Percentiles rank a stretch among this genome's conserved stretches.
Conservation (phyloP, 2,797 vertebrate genomes). For the Dendrocincla fuliginosa region DNA sequence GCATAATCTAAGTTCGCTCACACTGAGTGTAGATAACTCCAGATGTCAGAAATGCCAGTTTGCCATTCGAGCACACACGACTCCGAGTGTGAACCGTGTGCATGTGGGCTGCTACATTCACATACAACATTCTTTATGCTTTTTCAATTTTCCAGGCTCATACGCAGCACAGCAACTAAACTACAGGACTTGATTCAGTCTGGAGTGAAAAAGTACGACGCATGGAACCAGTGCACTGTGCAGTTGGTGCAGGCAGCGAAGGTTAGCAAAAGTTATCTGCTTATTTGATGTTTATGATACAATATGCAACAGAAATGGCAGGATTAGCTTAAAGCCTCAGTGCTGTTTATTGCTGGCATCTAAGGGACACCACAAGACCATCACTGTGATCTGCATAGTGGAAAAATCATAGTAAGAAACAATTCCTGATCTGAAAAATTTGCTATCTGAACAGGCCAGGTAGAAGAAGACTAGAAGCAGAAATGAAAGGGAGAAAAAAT, state of each 20-base stretch:
- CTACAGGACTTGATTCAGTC: constrained; percentile 66
- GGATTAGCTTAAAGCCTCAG: not conserved
- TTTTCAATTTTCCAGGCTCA: constrained; percentile 64
- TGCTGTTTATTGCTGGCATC: not conserved
- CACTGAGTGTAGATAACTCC: not conserved
- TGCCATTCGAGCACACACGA: not conserved
- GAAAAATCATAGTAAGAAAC: not conserved
- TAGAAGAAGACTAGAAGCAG: not conserved
- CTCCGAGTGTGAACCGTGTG: not conserved
- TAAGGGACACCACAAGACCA: not conserved
- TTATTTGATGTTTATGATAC: not conserved
- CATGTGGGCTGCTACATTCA: not conserved
- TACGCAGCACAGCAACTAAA: constrained; percentile 56
- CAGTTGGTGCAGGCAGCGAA: constrained; percentile 72
- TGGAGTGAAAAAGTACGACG: constrained; percentile 61
- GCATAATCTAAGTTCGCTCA: not conserved
- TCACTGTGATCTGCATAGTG: not conserved
- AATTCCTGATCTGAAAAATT: not conserved
- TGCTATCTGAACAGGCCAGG: not conserved
- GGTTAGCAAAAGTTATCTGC: constrained; percentile 56
- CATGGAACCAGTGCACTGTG: constrained; percentile 77
- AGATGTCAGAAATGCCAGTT: not conserved
- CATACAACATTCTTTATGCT: not conserved
- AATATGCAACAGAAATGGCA: not conserved
- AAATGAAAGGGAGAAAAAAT: not conserved